phyloP scores from a whole-genome alignment of 2,113 vertebrate genomes.

The Manacus vitellinus region DNA sequence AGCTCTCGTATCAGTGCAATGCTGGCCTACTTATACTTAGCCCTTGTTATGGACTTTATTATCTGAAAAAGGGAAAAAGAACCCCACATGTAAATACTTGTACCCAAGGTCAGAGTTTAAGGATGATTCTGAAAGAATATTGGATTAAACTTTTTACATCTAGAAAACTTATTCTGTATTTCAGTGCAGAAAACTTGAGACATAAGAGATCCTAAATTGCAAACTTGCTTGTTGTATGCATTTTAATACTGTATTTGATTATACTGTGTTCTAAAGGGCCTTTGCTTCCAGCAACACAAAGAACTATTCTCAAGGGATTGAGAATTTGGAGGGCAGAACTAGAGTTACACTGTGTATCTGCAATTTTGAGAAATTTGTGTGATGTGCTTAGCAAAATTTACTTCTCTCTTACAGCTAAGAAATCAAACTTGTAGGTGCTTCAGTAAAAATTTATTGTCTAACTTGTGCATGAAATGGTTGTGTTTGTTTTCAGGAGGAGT shows the following conservation, averaged over 20 bases:
- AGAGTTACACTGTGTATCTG: neutral
- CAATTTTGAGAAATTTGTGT: neutral
- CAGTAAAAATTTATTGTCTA: neutral
- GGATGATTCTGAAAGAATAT: neutral
- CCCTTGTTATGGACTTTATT: neutral
- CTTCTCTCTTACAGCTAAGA: neutral
- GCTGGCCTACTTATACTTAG: neutral
- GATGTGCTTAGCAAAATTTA: neutral
- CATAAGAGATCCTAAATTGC: neutral
- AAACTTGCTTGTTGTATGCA: neutral
- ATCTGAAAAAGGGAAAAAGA: neutral
- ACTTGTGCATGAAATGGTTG: neutral
- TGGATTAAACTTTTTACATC: neutral
- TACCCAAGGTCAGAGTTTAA: neutral
- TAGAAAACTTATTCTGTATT: neutral
- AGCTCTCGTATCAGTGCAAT: neutral
- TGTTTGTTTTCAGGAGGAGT: constrained; percentile 84
- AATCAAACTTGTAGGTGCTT: neutral
- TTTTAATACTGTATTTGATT: neutral
- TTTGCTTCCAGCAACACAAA: neutral
- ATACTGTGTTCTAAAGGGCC: neutral
- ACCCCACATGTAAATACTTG: rapidly evolving
- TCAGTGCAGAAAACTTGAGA: neutral
- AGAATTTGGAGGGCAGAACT: neutral
- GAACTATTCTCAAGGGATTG: neutral